phyloP scores from a whole-genome alignment of 2,113 vertebrate species.

The Notiomystis cincta region DNA sequence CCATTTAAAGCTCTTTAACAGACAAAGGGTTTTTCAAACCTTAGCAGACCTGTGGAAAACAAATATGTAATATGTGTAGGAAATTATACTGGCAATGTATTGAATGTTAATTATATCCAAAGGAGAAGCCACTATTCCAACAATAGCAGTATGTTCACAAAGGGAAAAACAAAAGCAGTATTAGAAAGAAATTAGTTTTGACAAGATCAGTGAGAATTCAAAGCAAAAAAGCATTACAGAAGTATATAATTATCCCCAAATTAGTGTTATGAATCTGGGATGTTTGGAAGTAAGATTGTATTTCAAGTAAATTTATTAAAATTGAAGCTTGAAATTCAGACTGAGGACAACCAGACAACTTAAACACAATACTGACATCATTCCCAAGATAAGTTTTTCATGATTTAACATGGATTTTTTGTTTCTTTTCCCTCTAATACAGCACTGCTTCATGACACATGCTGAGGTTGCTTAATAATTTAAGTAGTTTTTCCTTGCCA shows the following conservation, averaged over 20 bases:
- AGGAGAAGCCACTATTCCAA: neutral
- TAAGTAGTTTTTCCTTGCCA: neutral
- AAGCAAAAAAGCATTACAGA: neutral
- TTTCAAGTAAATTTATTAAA: neutral
- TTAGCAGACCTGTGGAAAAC: neutral
- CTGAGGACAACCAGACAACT: neutral
- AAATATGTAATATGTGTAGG: neutral
- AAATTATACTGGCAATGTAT: neutral
- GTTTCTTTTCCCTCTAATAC: neutral
- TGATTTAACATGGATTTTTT: neutral
- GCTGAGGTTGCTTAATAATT: neutral
- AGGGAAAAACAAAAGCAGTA: neutral
- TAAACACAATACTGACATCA: neutral
- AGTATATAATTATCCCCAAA: neutral
- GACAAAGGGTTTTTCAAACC: neutral
- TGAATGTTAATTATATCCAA: neutral
- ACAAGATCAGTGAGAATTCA: neutral
- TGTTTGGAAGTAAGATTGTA: neutral
- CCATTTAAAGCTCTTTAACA: neutral
- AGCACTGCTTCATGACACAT: neutral
- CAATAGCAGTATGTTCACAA: neutral
- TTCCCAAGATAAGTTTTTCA: neutral
- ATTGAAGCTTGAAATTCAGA: neutral
- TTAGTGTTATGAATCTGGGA: neutral
- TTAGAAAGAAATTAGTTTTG: neutral